Conservation (phyloP, 2,888 invertebrate genomes). For the Chirona hameri region DNA sequence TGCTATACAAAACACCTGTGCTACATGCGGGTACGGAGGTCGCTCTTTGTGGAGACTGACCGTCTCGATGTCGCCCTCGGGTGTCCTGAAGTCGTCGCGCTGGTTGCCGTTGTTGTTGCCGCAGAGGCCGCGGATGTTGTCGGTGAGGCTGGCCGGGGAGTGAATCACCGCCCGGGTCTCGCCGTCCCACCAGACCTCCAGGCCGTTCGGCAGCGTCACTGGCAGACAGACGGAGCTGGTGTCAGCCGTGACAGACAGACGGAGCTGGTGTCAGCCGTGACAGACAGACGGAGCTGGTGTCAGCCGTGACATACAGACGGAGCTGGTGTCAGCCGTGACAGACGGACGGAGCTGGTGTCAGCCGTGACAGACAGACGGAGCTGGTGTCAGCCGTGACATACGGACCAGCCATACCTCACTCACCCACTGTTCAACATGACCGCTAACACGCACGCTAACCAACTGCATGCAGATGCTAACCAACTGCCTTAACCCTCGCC, state of each 20-base stretch:
- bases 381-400: too few relatives aligned
- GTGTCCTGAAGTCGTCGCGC: constrained; percentile 81
- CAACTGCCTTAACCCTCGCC: too few relatives aligned
- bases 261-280: constrained; percentile 22
- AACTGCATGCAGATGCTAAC: too few relatives aligned
- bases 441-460: too few relatives aligned
- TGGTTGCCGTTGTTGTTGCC: constrained; percentile 86
- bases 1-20: too few relatives aligned
- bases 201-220: constrained; percentile 60
- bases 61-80: constrained; percentile 76
- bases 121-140: constrained; percentile 62
- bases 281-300: not conserved
- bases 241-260: too few relatives aligned
- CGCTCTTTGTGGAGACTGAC: not conserved
- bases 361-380: too few relatives aligned
- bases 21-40: too few relatives aligned
- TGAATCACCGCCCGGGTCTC: constrained; percentile 77
- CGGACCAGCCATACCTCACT: too few relatives aligned
- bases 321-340: too few relatives aligned
- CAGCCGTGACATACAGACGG: too few relatives aligned
- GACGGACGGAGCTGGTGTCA: not conserved
- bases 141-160: constrained; percentile 57
- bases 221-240: not conserved
- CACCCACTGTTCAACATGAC: too few relatives aligned
- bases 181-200: constrained; percentile 86